A percentile compares a stretch with the other conserved stretches of the same genome.
Evolutionary conservation across 2,888 invertebrate genomes (phyloP).

Genomic region (Brenthis ino): DNA sequence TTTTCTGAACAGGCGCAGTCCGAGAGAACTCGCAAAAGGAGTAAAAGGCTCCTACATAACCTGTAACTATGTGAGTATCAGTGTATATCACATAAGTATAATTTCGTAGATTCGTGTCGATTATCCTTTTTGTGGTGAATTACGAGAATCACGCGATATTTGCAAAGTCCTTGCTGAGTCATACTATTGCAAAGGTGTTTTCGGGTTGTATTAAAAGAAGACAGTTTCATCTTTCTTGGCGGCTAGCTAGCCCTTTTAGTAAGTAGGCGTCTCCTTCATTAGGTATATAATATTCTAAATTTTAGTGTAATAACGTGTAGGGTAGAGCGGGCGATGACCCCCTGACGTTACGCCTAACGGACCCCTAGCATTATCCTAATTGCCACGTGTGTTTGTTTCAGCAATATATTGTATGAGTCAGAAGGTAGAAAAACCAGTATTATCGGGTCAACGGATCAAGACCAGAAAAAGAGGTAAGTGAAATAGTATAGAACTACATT

Average conservation of each 20-base stretch:
- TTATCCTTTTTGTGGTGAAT: constrained; percentile 49
- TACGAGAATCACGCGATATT: constrained; percentile 45
- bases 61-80: constrained; percentile 81
- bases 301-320: constrained; percentile 34
- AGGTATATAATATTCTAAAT: constrained; percentile 1
- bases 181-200: constrained; percentile 44
- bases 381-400: constrained; percentile 84
- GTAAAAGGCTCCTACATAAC: constrained; percentile 83
- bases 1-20: constrained; percentile 82
- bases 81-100: constrained; percentile 55
- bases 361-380: constrained; percentile 56
- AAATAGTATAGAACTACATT: constrained; percentile 25
- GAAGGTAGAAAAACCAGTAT: constrained; percentile 99
- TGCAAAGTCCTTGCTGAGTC: constrained; percentile 51
- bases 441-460: constrained; percentile 99
- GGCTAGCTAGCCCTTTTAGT: constrained; percentile 38
- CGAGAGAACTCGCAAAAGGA: constrained; percentile 81
- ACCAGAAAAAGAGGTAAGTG: constrained; percentile 99
- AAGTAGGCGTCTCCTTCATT: constrained; percentile 40
- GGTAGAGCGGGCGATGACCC: constrained; percentile 72
- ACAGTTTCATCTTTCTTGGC: constrained; percentile 32
- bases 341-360: constrained; percentile 48
- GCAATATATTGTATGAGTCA: constrained; percentile 99
- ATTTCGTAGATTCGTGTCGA: constrained; percentile 47
- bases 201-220: constrained; percentile 36